Percentiles rank a stretch among this genome's conserved stretches.
phyloP scores from a whole-genome alignment of 2,888 invertebrate genomes.

The Tetranychus truncatus region DNA sequence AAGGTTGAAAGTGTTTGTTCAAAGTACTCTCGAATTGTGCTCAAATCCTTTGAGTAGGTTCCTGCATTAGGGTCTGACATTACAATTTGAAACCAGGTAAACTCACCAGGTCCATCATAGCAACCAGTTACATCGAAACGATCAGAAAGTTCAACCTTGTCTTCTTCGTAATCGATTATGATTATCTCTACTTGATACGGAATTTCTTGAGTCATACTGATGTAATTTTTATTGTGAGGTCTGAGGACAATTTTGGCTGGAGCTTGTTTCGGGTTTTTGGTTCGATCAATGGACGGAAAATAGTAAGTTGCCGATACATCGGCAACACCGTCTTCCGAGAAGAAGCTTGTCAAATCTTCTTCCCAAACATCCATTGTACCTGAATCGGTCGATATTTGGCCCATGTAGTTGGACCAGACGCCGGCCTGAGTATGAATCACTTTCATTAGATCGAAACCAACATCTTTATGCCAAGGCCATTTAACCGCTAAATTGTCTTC shows the following conservation, averaged over 20 bases:
- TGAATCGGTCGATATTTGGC: neutral
- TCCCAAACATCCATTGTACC: neutral
- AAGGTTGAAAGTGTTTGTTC: neutral
- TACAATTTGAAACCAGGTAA: neutral
- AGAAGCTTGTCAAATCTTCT: neutral
- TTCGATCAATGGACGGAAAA: neutral
- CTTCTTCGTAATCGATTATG: neutral
- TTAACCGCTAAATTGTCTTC: neutral
- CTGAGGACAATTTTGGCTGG: neutral
- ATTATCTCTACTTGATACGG: neutral
- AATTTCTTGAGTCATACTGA: neutral
- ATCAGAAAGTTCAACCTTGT: neutral
- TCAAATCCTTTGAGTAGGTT: neutral
- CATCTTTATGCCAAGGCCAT: neutral
- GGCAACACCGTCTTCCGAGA: neutral
- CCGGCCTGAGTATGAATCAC: neutral
- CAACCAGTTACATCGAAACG: neutral
- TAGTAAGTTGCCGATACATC: neutral
- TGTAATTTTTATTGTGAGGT: too few relatives aligned
- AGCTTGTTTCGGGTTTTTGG: neutral
- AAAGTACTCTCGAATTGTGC: neutral
- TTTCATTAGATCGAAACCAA: neutral
- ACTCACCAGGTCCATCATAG: neutral
- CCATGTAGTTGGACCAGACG: neutral
- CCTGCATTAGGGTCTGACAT: neutral